Evolutionary conservation across 2,797 vertebrate genomes (phyloP).

Genomic region (Hemibagrus guttatus): DNA sequence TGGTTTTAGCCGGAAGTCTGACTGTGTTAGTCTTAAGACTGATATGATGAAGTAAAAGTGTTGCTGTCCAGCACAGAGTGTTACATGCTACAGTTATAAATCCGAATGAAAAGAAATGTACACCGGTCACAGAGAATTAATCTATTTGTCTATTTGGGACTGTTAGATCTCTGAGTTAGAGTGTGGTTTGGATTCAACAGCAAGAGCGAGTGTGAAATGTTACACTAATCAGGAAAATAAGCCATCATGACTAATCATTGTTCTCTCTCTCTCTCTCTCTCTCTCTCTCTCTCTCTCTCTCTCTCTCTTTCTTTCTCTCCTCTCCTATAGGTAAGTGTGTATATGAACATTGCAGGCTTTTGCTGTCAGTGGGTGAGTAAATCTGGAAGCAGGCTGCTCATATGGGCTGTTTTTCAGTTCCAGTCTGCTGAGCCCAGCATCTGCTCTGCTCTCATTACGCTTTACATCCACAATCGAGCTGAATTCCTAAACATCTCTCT

Average conservation of each 20-base stretch:
- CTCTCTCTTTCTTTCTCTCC: neutral
- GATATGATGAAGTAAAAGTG: too few relatives aligned
- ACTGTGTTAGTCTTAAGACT: neutral
- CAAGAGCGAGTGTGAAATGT: neutral
- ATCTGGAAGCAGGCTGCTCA: neutral
- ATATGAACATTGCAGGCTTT: neutral
- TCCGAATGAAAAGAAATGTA: neutral
- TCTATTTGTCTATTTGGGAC: too few relatives aligned
- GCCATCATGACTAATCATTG: neutral
- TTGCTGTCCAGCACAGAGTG: neutral
- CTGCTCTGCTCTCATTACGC: constrained; percentile 1
- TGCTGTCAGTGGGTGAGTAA: constrained; percentile 5
- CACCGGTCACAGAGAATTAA: too few relatives aligned
- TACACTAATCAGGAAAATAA: neutral
- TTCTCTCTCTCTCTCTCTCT: neutral
- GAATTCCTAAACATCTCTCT: neutral
- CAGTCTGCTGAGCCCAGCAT: constrained; percentile 1
- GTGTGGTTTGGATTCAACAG: neutral
- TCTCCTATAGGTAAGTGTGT: constrained; percentile 4
- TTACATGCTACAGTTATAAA: neutral
- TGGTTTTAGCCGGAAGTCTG: neutral
- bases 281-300: neutral
- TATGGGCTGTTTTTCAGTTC: constrained; percentile 18
- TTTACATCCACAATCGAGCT: constrained; percentile 1
- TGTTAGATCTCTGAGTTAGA: neutral